phyloP scores from a whole-genome alignment of 2,888 invertebrate genomes.

The Nemurella pictetii region DNA sequence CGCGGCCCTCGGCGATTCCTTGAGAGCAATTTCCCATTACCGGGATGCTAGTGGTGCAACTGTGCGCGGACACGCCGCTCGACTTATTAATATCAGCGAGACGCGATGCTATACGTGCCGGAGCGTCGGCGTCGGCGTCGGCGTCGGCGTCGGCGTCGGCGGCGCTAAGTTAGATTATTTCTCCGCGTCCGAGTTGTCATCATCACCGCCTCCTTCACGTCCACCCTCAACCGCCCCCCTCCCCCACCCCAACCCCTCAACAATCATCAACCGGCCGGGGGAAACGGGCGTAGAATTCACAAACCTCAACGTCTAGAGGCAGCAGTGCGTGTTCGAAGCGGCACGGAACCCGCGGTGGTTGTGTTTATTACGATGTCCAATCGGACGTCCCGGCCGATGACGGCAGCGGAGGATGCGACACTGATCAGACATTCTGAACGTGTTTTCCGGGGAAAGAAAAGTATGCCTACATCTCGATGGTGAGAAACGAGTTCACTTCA shows the following conservation, averaged over 20 bases:
- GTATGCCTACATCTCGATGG: conserved; percentile 1
- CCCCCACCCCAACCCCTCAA: conserved; percentile 6
- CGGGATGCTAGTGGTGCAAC: not conserved
- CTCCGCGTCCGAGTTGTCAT: conserved; percentile 9
- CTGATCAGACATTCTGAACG: not conserved
- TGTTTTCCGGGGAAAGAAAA: conserved; percentile 15
- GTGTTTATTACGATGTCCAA: not conserved
- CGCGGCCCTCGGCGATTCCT: not conserved
- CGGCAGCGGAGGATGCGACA: not conserved
- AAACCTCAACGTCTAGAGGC: not conserved
- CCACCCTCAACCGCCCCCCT: not conserved
- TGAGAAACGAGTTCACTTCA: conserved; percentile 6
- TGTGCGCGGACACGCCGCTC: not conserved
- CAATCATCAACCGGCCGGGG: conserved; percentile 11
- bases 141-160: not conserved
- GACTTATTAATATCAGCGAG: conserved; percentile 30
- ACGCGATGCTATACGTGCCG: conserved; percentile 19
- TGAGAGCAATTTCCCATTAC: conserved; percentile 25
- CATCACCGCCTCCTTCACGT: conserved; percentile 2
- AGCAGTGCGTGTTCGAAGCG: not conserved
- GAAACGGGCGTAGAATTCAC: conserved; percentile 6
- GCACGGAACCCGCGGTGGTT: not conserved
- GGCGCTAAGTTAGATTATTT: conserved; percentile 29
- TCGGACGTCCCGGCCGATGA: not conserved
- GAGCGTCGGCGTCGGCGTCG: not conserved